Conservation (phyloP, 1,140 invertebrate species). For the Rhopalosiphum padi region DNA sequence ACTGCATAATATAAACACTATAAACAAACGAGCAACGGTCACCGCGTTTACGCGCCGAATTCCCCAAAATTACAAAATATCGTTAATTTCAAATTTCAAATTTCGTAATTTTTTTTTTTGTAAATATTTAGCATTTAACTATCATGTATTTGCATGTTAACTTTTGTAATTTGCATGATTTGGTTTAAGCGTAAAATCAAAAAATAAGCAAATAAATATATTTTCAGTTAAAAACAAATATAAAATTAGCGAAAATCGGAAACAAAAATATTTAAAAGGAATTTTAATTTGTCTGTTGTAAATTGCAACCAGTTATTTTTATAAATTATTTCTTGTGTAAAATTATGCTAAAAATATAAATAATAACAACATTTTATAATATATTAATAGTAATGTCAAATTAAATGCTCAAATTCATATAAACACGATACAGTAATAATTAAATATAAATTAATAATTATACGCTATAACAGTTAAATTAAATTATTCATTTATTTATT, state of each 20-base stretch:
- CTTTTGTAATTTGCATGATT: neutral
- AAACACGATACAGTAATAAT: neutral
- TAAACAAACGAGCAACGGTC: neutral
- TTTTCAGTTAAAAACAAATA: neutral
- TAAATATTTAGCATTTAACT: too few relatives aligned
- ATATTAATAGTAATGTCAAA: neutral
- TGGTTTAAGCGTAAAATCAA: neutral
- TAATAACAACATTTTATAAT: neutral
- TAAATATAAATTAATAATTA: neutral
- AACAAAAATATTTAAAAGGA: neutral
- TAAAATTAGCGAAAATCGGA: neutral
- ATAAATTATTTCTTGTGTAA: neutral
- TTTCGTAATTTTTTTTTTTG: too few relatives aligned
- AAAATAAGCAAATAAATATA: neutral
- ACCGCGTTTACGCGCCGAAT: neutral
- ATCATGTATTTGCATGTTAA: neutral
- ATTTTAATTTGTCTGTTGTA: neutral
- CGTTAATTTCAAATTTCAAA: too few relatives aligned
- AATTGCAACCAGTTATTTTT: neutral
- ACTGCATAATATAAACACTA: neutral
- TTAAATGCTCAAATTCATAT: neutral
- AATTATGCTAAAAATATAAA: too few relatives aligned
- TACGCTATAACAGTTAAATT: neutral
- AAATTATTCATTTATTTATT: too few relatives aligned
- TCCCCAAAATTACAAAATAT: neutral